phyloP scores from a whole-genome alignment of 2,888 invertebrate genomes.

The Phanerotoma sp. region DNA sequence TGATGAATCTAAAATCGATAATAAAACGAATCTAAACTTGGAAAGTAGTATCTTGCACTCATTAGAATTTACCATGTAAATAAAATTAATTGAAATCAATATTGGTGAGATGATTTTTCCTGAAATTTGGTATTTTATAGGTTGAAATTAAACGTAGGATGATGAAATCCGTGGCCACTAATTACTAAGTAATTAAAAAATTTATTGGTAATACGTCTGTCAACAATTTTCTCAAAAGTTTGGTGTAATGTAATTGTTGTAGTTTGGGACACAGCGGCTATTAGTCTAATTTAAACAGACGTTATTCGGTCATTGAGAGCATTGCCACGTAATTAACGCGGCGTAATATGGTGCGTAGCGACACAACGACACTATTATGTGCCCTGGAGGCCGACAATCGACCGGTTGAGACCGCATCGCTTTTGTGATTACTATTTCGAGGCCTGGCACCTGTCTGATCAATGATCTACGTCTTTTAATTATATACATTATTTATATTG shows the following conservation, averaged over 20 bases:
- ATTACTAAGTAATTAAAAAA: no score
- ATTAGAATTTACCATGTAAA: no score
- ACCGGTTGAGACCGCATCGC: constrained; percentile 8
- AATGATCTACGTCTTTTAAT: not conserved
- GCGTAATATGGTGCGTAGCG: constrained; percentile 46
- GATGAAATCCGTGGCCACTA: no score
- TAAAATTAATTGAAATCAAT: no score
- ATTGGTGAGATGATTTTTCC: no score
- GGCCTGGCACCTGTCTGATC: constrained; percentile 11
- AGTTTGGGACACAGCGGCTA: constrained; percentile 24
- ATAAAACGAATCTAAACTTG: no score
- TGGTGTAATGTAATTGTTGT: not conserved
- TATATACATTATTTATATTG: not conserved
- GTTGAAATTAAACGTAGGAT: no score
- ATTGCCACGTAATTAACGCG: constrained; percentile 53
- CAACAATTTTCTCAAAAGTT: constrained; percentile 14
- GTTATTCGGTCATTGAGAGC: constrained; percentile 47
- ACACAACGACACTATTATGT: constrained; percentile 32
- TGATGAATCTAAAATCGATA: no score
- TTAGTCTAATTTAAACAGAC: constrained; percentile 47
- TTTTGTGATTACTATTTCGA: constrained; percentile 2
- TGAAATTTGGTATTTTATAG: no score
- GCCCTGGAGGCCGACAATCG: constrained; percentile 33
- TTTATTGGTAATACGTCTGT: not conserved
- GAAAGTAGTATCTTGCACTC: no score